These are phyloP conservation scores for Gymnosoma rotundatum DNA, from an alignment of 2,888 invertebrate genomes.

Conservation along the genomic window DNA sequence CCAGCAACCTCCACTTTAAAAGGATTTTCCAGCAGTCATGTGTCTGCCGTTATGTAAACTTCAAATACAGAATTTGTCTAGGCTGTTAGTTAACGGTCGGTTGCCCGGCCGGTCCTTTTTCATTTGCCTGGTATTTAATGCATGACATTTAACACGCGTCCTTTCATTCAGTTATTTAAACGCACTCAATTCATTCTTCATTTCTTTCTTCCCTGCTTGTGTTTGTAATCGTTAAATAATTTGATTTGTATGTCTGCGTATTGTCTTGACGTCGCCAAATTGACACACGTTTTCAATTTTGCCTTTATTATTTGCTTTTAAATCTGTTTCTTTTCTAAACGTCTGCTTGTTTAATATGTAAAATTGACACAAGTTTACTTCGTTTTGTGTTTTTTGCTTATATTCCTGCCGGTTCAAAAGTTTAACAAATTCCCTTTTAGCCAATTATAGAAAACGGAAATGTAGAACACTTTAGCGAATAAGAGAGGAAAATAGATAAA, in stretches of 20 bases:
- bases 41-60: constrained; percentile 52
- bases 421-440: not conserved
- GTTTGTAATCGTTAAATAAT: constrained; percentile 70
- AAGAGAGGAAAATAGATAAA: constrained; percentile 22
- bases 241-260: constrained; percentile 60
- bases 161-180: constrained; percentile 31
- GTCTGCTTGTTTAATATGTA: constrained; percentile 18
- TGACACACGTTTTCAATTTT: constrained; percentile 68
- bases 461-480: not conserved
- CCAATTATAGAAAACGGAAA: constrained; percentile 31
- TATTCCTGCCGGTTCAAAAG: not conserved
- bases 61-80: constrained; percentile 55
- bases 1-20: constrained; percentile 8
- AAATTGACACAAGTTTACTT: constrained; percentile 50
- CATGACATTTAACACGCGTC: constrained; percentile 61
- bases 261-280: constrained; percentile 32
- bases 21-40: constrained; percentile 35
- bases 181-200: constrained; percentile 36
- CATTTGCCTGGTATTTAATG: constrained; percentile 55
- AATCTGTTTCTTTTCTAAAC: constrained; percentile 27
- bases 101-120: not conserved
- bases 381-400: not conserved
- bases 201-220: constrained; percentile 8
- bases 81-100: constrained; percentile 1
- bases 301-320: constrained; percentile 54